Evolutionary conservation across 2,888 invertebrate genomes (phyloP), one percentile per base, ranked within the genome.

Genomic region (Drosophila peninsularis): DNA sequence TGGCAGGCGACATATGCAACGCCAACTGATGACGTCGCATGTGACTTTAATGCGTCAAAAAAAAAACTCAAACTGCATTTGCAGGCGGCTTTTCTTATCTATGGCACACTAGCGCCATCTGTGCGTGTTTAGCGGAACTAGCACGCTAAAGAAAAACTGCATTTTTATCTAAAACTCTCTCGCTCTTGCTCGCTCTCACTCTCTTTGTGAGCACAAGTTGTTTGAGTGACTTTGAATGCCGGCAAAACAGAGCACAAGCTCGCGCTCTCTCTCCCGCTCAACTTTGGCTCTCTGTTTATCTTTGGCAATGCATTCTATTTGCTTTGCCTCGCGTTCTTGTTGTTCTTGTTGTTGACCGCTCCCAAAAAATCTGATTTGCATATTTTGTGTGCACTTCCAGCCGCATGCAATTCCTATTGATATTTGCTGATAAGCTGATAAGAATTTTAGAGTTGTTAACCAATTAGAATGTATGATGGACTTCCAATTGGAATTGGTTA

Each of bases 21-120:
- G n/a, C n/a, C n/a, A n/a, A 83, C 72, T 85, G 88, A 88, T 88
- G 85, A 88, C 75, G 78, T 75, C 65, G 88, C 85, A 82, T 77
- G 79, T 79, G 73, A 36, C 50, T 36, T 36, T 47, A 32, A 47
- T 24, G 9, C 34, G 5, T 58, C 27, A 14, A 60, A 67, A 34
- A n/a, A 49, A 42, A 34, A 5, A 19, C 27, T 34, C 19, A 45
- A 76, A 68, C 39, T 78, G 69, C 62, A 75, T n/a, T 73, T 44
- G 47, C 21, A 13, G 30, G 37, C 75, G 65, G 61, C 53, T 66
- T 74, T 62, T 54, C 63, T 65, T 72, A 71, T 77, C 61, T 62
- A 44, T 6, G 36, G 6, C 61, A 63, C 55, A 44, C 27, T 2
- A 44, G 78, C 83, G 88, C 89, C 83, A 88, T 76, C 83, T 86